phyloP scores from a whole-genome alignment of 2,113 vertebrate species.

The Odontesthes bonariensis region DNA sequence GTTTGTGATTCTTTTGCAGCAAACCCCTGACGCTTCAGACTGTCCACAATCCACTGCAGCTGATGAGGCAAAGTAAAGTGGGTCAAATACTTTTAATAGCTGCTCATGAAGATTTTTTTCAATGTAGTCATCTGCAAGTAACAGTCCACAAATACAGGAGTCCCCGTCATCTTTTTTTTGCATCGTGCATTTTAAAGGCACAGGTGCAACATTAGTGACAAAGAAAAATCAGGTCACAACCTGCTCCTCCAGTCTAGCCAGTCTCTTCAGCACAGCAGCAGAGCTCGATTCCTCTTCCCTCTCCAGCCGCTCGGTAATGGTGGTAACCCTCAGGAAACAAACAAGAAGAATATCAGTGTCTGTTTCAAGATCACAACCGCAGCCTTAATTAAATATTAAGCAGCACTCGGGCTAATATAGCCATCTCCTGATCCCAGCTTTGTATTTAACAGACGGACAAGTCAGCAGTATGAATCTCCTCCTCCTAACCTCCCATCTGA shows the following conservation, averaged over 20 bases:
- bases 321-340: constrained; percentile 82
- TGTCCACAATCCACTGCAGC: constrained; percentile 90
- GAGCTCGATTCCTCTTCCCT: constrained; percentile 80
- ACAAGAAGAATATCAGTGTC: neutral
- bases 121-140: neutral
- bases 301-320: constrained; percentile 84
- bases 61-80: constrained; percentile 63
- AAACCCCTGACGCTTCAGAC: constrained; percentile 79
- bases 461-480: neutral
- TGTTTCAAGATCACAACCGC: neutral
- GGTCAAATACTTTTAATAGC: constrained; percentile 13
- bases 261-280: constrained; percentile 76
- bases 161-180: neutral
- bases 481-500: neutral
- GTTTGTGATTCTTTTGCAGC: constrained; percentile 64
- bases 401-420: neutral
- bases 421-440: neutral
- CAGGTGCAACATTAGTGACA: constrained; percentile 13
- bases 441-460: no score
- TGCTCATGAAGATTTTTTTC: constrained; percentile 5
- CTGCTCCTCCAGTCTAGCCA: constrained; percentile 90
- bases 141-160: neutral
- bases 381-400: neutral
- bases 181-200: neutral
- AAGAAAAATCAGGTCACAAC: constrained; percentile 71